phyloP scores from a whole-genome alignment of 2,888 invertebrate species.

The Orgyia antiqua region DNA sequence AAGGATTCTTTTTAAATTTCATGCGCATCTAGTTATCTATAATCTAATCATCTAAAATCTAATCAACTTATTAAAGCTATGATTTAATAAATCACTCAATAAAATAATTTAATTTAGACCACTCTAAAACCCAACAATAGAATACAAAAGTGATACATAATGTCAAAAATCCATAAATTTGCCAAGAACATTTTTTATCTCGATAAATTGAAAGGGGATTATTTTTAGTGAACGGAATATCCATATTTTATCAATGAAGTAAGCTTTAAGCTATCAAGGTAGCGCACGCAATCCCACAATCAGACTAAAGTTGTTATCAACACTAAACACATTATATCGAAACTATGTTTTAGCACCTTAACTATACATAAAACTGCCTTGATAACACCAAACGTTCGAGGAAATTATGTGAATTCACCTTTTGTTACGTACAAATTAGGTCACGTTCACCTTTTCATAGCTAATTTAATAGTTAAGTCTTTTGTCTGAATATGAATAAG shows the following conservation, averaged over 20 bases:
- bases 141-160: too few species aligned
- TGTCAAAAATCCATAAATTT: too few species aligned
- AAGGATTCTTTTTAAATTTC: too few species aligned
- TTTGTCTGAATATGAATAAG: too few species aligned
- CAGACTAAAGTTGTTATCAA: constrained; percentile 49
- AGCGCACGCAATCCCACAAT: constrained; percentile 65
- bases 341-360: constrained; percentile 60
- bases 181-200: constrained; percentile 10
- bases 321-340: constrained; percentile 62
- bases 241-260: constrained; percentile 40
- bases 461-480: too few species aligned
- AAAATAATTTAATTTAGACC: too few species aligned
- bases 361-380: constrained; percentile 43
- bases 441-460: constrained; percentile 16
- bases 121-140: too few species aligned
- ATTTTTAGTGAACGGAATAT: constrained; percentile 29
- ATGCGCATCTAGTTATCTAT: too few species aligned
- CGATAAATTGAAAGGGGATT: constrained; percentile 20
- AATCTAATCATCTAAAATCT: too few species aligned
- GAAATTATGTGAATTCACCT: constrained; percentile 31
- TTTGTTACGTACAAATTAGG: constrained; percentile 23
- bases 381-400: constrained; percentile 34
- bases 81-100: too few species aligned
- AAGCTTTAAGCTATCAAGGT: constrained; percentile 63
- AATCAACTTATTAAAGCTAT: too few species aligned